Percentiles rank a stretch among this genome's conserved stretches.
Evolutionary conservation across 2,797 vertebrate species (phyloP).

Genomic region (Hemibagrus guttatus): DNA sequence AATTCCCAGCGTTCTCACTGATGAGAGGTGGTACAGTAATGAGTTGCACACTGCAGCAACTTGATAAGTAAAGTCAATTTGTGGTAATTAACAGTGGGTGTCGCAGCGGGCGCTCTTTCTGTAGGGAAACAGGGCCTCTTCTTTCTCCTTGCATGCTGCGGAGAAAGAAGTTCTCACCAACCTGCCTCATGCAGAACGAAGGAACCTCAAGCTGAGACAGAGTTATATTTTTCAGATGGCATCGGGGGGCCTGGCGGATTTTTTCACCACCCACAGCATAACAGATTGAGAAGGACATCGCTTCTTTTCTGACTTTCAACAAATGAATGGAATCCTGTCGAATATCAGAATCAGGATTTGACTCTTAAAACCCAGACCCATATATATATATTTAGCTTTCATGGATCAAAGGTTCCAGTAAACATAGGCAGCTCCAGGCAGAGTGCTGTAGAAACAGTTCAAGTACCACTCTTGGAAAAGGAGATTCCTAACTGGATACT

Average conservation of each 20-base stretch:
- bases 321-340: slow-evolving; percentile 47
- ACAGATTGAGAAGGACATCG: slow-evolving; percentile 46
- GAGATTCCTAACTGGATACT: slow-evolving; percentile 34
- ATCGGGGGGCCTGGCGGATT: slow-evolving; percentile 48
- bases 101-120: slow-evolving; percentile 55
- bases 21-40: slow-evolving; percentile 45
- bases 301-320: slow-evolving; percentile 36
- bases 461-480: slow-evolving; percentile 35
- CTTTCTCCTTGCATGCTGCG: slow-evolving; percentile 10
- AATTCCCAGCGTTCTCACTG: slow-evolving; percentile 41
- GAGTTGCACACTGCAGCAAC: slow-evolving; percentile 48
- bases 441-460: slow-evolving; percentile 12
- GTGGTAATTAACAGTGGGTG: slow-evolving; percentile 59
- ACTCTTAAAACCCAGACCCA: slow-evolving; percentile 10
- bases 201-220: slow-evolving; percentile 45
- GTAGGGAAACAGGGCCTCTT: slow-evolving; percentile 47
- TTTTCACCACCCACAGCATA: slow-evolving; percentile 53
- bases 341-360: slow-evolving; percentile 28
- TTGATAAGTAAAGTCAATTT: slow-evolving; percentile 63
- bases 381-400: slow-evolving; percentile 36
- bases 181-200: slow-evolving; percentile 29
- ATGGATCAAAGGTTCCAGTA: slow-evolving; percentile 44
- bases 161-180: slow-evolving; percentile 36
- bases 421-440: slow-evolving; percentile 14
- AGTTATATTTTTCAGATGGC: slow-evolving; percentile 49